These are phyloP conservation scores for Rhinoptilus africanus DNA, from an alignment of 2,113 vertebrate species.

Conservation along the genomic window DNA sequence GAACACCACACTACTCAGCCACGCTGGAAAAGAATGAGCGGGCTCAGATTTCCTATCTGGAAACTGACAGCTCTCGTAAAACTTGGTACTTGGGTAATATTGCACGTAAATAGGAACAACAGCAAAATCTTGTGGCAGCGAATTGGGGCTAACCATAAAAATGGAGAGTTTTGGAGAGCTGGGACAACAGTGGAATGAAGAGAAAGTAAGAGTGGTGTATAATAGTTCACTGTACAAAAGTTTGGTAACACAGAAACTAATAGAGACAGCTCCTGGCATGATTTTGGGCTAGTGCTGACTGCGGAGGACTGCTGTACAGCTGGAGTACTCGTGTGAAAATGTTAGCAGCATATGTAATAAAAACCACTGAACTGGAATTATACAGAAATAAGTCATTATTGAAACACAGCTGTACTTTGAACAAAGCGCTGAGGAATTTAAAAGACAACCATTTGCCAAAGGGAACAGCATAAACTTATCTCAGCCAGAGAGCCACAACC, in stretches of 20 bases:
- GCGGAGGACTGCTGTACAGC: neutral
- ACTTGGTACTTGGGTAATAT: neutral
- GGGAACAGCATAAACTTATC: slow-evolving; percentile 37
- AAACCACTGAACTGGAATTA: slow-evolving; percentile 28
- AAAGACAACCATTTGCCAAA: slow-evolving; percentile 58
- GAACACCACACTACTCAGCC: neutral
- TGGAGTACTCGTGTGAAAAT: slow-evolving; percentile 51
- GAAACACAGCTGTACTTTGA: slow-evolving; percentile 59
- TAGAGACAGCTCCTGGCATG: neutral
- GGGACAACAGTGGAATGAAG: neutral
- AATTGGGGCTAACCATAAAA: neutral
- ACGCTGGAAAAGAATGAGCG: neutral
- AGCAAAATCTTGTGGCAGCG: neutral
- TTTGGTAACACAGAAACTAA: neutral
- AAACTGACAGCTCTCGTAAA: neutral
- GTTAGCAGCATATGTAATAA: slow-evolving; percentile 44
- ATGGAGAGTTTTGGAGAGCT: neutral
- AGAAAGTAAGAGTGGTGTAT: neutral
- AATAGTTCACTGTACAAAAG: neutral
- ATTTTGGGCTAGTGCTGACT: neutral
- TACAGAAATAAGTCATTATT: slow-evolving; percentile 48
- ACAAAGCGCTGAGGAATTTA: slow-evolving; percentile 6
- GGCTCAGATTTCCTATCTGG: neutral
- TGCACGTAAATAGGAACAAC: neutral
- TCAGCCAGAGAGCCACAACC: slow-evolving; percentile 41